phyloP scores from a whole-genome alignment of 2,113 vertebrate genomes.

The Nasalis larvatus region DNA sequence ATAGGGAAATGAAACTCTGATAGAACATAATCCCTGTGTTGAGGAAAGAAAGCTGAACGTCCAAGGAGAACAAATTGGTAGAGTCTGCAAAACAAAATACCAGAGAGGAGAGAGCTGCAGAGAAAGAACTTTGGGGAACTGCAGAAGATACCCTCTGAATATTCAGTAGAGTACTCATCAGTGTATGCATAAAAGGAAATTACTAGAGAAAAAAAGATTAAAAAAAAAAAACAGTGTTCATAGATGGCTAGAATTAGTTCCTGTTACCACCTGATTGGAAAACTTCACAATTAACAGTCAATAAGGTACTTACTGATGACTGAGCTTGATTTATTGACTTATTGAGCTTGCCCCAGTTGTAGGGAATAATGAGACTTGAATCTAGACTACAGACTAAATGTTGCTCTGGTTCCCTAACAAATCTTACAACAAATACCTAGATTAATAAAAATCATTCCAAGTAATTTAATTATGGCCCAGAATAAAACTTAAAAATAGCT shows the following conservation, averaged over 20 bases:
- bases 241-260: neutral
- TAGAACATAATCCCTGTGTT: neutral
- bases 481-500: neutral
- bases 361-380: neutral
- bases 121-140: neutral
- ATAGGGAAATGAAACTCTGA: neutral
- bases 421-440: neutral
- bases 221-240: neutral
- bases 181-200: neutral
- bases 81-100: neutral
- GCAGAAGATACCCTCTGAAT: neutral
- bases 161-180: neutral
- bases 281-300: neutral
- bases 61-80: neutral
- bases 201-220: neutral
- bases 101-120: neutral
- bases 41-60: neutral
- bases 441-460: neutral
- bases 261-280: neutral
- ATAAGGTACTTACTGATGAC: neutral
- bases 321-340: too few species aligned
- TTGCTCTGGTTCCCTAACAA: neutral
- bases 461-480: neutral
- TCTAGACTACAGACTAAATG: neutral
- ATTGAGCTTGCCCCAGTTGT: neutral